These are phyloP conservation scores for Phyto melanocephala DNA, from an alignment of 2,888 invertebrate species.

Conservation along the genomic window DNA sequence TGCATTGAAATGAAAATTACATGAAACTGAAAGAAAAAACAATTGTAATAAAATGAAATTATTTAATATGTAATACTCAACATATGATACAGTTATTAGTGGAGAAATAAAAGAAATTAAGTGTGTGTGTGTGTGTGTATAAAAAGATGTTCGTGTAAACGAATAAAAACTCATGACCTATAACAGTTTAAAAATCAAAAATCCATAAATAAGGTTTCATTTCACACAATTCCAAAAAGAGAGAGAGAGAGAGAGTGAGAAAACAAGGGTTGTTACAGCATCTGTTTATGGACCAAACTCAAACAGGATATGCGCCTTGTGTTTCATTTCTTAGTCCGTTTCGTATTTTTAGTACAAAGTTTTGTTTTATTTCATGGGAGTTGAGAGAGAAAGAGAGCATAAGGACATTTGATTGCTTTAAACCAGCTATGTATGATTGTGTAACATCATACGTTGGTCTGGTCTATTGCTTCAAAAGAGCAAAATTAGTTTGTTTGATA, in stretches of 20 bases:
- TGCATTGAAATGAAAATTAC: slow-evolving; percentile 26
- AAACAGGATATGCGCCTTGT: slow-evolving; percentile 16
- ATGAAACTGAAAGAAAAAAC: slow-evolving; percentile 25
- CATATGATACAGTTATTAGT: background rate
- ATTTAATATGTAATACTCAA: slow-evolving; percentile 30
- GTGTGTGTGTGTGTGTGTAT: background rate
- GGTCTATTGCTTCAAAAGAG: slow-evolving; percentile 39
- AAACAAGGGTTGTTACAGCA: background rate
- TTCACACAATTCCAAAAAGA: slow-evolving; percentile 18
- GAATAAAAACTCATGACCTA: slow-evolving; percentile 63
- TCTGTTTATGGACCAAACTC: slow-evolving; percentile 13
- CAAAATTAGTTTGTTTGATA: slow-evolving; percentile 62
- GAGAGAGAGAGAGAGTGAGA: background rate
- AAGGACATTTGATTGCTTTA: background rate
- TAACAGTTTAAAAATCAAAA: slow-evolving; percentile 63
- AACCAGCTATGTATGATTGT: slow-evolving; percentile 31
- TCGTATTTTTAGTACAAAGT: slow-evolving; percentile 17
- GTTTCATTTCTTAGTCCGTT: slow-evolving; percentile 6
- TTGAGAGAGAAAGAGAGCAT: background rate
- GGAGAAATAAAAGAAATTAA: background rate
- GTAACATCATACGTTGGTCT: slow-evolving; percentile 40
- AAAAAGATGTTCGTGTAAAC: slow-evolving; percentile 19
- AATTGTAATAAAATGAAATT: slow-evolving; percentile 2
- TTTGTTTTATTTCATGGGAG: background rate
- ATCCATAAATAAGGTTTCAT: slow-evolving; percentile 56